phyloP scores from a whole-genome alignment of 1,140 invertebrate species.

The Orius insidiosus region DNA sequence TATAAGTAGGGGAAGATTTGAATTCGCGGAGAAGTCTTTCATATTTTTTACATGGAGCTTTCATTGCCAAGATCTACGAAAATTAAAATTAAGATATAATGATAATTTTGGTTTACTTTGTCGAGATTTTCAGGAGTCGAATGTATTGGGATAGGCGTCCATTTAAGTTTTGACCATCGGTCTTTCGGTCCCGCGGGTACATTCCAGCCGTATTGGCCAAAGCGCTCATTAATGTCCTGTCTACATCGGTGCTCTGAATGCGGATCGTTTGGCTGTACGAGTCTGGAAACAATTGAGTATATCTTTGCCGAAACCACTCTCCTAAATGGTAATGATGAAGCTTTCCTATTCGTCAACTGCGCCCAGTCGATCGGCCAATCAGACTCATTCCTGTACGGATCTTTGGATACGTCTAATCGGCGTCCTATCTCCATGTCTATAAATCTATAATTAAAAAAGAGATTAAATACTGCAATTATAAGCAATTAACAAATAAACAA shows the following conservation, averaged over 20 bases:
- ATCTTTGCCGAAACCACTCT: constrained; percentile 39
- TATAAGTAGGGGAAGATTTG: constrained; percentile 36
- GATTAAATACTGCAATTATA: background rate
- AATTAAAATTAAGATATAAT: constrained; percentile 5
- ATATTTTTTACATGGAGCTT: constrained; percentile 47
- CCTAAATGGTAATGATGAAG: constrained; percentile 40
- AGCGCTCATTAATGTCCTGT: constrained; percentile 81
- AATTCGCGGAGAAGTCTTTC: constrained; percentile 34
- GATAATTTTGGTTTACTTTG: constrained; percentile 27
- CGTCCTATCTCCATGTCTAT: constrained; percentile 67
- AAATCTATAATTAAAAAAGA: constrained; percentile 30
- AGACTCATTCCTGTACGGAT: constrained; percentile 48
- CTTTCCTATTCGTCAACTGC: constrained; percentile 59
- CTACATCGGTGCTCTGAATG: constrained; percentile 60
- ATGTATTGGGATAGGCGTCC: constrained; percentile 84
- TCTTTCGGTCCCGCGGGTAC: constrained; percentile 38
- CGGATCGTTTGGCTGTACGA: constrained; percentile 42
- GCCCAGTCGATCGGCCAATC: constrained; percentile 61
- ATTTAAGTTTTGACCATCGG: constrained; percentile 47
- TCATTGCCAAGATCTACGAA: constrained; percentile 31
- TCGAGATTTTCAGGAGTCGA: constrained; percentile 49
- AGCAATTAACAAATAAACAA: no score
- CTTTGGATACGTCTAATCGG: constrained; percentile 59
- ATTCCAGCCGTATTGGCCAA: constrained; percentile 61
- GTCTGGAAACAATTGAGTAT: constrained; percentile 36